A percentile compares a stretch with the other conserved stretches of the same genome.
phyloP scores from a whole-genome alignment of 2,113 vertebrate genomes.

The Engystomops pustulosus region DNA sequence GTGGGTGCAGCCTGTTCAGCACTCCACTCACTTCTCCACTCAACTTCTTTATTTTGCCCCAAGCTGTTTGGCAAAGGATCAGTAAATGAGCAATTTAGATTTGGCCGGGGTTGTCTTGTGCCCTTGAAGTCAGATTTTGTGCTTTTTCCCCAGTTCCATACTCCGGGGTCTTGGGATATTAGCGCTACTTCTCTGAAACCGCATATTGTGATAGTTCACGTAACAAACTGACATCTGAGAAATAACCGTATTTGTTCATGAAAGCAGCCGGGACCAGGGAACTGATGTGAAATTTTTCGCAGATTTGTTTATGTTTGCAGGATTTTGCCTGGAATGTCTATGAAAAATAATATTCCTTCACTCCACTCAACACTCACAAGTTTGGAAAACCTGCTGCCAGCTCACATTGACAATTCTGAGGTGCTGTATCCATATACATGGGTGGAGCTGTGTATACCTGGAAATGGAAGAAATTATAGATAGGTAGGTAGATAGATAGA shows the following conservation, averaged over 20 bases:
- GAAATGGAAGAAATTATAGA: neutral
- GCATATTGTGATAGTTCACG: conserved; percentile 33
- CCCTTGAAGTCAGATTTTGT: conserved; percentile 10
- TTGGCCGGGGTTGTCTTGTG: conserved; percentile 8
- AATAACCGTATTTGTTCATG: neutral
- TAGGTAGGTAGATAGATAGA: neutral
- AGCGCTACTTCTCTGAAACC: conserved; percentile 29
- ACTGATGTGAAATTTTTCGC: neutral
- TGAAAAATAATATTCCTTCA: conserved; percentile 32
- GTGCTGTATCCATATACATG: neutral
- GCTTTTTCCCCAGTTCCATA: neutral
- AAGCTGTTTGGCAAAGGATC: conserved; percentile 10
- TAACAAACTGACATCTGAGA: neutral
- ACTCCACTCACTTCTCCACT: neutral
- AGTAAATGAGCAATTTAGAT: conserved; percentile 17
- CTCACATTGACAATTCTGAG: neutral
- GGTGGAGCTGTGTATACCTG: too few relatives aligned
- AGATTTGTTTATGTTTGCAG: conserved; percentile 37
- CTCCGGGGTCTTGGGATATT: conserved; percentile 10
- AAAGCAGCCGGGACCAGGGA: neutral
- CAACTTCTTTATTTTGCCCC: neutral
- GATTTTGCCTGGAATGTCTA: conserved; percentile 5
- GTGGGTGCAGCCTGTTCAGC: neutral
- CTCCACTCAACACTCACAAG: neutral
- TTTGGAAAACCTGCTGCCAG: neutral